Evolutionary conservation across 2,113 vertebrate species (phyloP), one percentile per base, ranked within the genome.

Genomic region (Hystrix brachyura): DNA sequence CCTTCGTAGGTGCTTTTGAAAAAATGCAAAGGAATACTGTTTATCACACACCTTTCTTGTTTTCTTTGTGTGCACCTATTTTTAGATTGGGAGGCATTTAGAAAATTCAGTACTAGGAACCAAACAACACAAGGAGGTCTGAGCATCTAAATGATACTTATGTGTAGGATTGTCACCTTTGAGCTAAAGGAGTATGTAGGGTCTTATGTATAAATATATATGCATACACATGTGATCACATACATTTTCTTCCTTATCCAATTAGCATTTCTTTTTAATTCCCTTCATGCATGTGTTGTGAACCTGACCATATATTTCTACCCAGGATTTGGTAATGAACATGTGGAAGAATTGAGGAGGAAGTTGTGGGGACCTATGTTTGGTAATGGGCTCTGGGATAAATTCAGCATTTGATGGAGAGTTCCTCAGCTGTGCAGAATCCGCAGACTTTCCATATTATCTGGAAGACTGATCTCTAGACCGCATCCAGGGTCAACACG

Each of bases 71-170:
- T 85, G 53, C 3, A 21, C 59, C 51, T 48, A 19, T 38, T 64
- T 71, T 90, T 86, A 74, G 13, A 59, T 29, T 38, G 25, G 62
- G 10, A 55, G 92, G 90, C 81, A 32, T 76, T 88, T 94, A 59
- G 72, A 43, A 96, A 53, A 64, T 18, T 92, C 21, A 46, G 82
- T 34, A 17, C 65, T 69, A 8, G 18, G 57, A 27, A 76, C 2
- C 23, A 67, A 82, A 60, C 72, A 48, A 78, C 11, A 71, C 3
- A 76, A 43, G 55, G 60, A 65, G 11, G 32, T 74, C 86, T 67
- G 25, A 95, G 7, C 83, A 8, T 62, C 96, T 60, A 89, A 67
- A 64, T 81, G 57, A 88, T 83, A 69, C 55, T 85, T 87, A 25
- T 53, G 69, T 90, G 38, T 3, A 83, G 55, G 11, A 57, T 25